These are phyloP conservation scores for Chaenocephalus aceratus DNA, from an alignment of 2,113 vertebrate genomes.

Conservation along the genomic window DNA sequence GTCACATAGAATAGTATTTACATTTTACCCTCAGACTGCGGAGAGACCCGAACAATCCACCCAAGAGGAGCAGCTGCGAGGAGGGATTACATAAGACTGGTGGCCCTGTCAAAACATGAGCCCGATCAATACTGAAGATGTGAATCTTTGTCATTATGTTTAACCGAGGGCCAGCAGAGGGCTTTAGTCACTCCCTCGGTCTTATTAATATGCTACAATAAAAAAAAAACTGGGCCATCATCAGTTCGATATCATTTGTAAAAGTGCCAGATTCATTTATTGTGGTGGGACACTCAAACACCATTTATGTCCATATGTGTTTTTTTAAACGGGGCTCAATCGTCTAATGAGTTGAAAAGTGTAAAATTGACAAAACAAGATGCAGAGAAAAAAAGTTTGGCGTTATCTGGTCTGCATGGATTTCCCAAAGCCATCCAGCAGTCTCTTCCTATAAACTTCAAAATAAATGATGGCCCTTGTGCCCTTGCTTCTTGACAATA, in stretches of 20 bases:
- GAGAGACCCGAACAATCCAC: conserved; percentile 36
- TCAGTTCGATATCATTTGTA: conserved; percentile 46
- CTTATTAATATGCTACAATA: conserved; percentile 63
- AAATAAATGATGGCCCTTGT: too few species aligned
- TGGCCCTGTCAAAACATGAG: conserved; percentile 53
- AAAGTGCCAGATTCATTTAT: conserved; percentile 12
- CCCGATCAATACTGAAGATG: conserved; percentile 67
- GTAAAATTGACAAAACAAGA: not conserved
- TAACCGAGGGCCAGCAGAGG: conserved; percentile 54
- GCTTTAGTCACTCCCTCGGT: conserved; percentile 41
- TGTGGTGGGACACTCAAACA: not conserved
- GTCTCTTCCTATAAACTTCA: too few species aligned
- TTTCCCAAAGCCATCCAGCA: not conserved
- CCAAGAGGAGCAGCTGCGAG: conserved; percentile 5
- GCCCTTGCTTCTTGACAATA: not conserved
- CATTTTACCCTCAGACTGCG: not conserved
- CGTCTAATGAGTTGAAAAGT: too few species aligned
- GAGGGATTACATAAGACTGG: conserved; percentile 62
- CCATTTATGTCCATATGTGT: not conserved
- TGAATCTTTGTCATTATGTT: conserved; percentile 69
- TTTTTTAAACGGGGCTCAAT: not conserved
- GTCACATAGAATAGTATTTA: conserved; percentile 9
- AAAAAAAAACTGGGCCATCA: conserved; percentile 38
- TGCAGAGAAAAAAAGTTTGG: not conserved
- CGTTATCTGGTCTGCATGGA: not conserved